Base-by-base conservation (phyloP, 2,113 vertebrate genomes). In the Fregetta grallaria region DNA sequence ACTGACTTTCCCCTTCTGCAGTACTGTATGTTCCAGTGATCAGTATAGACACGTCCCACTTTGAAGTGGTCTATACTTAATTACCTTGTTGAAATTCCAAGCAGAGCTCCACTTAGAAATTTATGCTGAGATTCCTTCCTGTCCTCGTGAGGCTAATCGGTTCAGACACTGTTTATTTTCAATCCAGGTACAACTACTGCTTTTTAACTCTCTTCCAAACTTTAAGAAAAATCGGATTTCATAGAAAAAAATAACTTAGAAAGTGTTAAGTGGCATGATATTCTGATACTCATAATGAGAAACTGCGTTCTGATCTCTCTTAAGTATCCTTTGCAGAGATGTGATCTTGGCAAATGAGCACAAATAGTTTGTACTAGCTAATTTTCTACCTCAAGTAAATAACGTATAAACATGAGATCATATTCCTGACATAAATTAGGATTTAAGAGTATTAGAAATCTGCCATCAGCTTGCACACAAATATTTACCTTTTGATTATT, bases 61-160 rank as follows among this genome's bases (percentile, higher is more conserved):
- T 96, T 92, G 94, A 79, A 95, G 94, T 87, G 85, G 82, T 93
- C 90, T 94, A 6, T 89, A 70, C 59, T 95, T 97, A 93, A 96
- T 95, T 97, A 78, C 49, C 62, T 55, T 53, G 29, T 95, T 96
- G 70, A 96, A 91, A 96, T 96, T 97, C 97, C 96, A 88, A 86
- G 93, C 92, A 92, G 86, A 91, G 77, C 74, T 87, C 40, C 63
- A 47, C 86, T 96, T 96, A 90, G 27, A 96, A 96, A 95, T 95
- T 96, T 96, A 47, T 61, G n/a, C 42, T 52, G 85, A 96, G 95
- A 94, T 94, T 96, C 71, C 93, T 93, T 96, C 95, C 84, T 94
- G 87, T 96, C 78, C 82, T 96, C 6, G 5, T 94, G 95, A 96
- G 89, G 80, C 86, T 97, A 89, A 96, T 97, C 4, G 5, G 74